Evolutionary conservation across 1,140 invertebrate species (phyloP).

Genomic region (Sinonovacula constricta): DNA sequence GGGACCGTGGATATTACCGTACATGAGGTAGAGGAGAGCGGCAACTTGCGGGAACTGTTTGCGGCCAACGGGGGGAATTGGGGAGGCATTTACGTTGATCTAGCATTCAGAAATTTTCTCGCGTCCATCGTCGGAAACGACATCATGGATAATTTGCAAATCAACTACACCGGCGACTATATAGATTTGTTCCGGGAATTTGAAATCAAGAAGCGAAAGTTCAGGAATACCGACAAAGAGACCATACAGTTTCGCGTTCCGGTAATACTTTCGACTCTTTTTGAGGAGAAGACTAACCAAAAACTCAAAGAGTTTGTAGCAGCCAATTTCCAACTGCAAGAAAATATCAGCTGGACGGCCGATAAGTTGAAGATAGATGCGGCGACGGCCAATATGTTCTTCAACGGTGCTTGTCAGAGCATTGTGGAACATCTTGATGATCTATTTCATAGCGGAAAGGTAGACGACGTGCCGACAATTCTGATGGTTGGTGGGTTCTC

Average conservation of each 20-base stretch:
- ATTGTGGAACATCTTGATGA: conserved; percentile 6
- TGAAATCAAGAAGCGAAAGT: too few relatives aligned
- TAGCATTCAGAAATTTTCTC: conserved; percentile 4
- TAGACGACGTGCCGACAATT: conserved; percentile 14
- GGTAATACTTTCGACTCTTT: too few relatives aligned
- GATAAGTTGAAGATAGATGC: too few relatives aligned
- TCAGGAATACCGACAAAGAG: too few relatives aligned
- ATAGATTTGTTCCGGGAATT: too few relatives aligned
- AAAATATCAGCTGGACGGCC: too few relatives aligned
- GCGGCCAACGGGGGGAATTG: conserved; percentile 21
- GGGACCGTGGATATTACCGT: too few relatives aligned
- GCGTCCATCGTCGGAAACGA: not conserved
- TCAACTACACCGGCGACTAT: too few relatives aligned
- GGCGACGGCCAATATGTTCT: conserved; percentile 15
- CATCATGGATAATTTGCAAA: not conserved
- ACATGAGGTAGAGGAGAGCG: not conserved
- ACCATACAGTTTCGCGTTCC: too few relatives aligned
- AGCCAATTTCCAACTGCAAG: too few relatives aligned
- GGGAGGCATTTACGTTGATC: conserved; percentile 29
- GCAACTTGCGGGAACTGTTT: not conserved
- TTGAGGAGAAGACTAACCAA: conserved; percentile 2
- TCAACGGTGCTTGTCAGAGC: not conserved
- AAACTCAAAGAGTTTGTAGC: too few relatives aligned
- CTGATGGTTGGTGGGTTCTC: conserved; percentile 57
- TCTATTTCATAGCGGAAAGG: not conserved